These are phyloP conservation scores for Collichthys lucidus DNA, from an alignment of 2,113 vertebrate species.

Conservation along the genomic window DNA sequence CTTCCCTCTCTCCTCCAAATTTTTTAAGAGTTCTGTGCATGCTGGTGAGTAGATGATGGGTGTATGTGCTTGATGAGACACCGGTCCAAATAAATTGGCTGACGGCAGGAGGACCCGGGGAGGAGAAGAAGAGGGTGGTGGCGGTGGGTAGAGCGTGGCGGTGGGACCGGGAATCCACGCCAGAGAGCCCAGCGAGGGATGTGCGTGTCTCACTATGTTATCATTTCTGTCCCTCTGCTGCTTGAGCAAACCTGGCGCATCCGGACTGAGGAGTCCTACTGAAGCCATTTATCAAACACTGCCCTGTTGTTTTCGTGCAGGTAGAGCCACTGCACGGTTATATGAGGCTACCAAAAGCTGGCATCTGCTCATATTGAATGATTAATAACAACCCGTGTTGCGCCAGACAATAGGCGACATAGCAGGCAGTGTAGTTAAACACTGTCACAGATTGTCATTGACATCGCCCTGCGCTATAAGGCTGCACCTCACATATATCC, in stretches of 20 bases:
- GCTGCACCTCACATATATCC: constrained; percentile 39
- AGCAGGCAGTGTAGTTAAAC: constrained; percentile 50
- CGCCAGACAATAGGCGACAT: constrained; percentile 45
- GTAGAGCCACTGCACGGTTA: constrained; percentile 1
- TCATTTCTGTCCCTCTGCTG: constrained; percentile 48
- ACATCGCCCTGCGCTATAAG: constrained; percentile 59
- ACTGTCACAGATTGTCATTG: constrained; percentile 59
- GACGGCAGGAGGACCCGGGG: neutral
- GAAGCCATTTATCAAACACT: constrained; percentile 58
- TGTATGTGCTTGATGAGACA: constrained; percentile 7
- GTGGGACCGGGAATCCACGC: constrained; percentile 32
- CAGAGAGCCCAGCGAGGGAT: constrained; percentile 37
- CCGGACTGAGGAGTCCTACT: constrained; percentile 38
- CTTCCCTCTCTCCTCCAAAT: neutral
- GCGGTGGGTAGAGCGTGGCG: neutral
- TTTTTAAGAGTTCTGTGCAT: constrained; percentile 27
- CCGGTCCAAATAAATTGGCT: constrained; percentile 34
- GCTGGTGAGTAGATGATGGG: neutral
- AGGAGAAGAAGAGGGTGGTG: neutral
- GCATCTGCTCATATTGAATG: constrained; percentile 47
- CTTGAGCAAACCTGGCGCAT: constrained; percentile 59
- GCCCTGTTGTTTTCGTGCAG: constrained; percentile 18
- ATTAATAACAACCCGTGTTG: constrained; percentile 39
- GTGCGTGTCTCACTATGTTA: constrained; percentile 51
- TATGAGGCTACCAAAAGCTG: constrained; percentile 18